Base-by-base conservation (phyloP, 2,113 vertebrate genomes). In the Pantherophis guttatus region DNA sequence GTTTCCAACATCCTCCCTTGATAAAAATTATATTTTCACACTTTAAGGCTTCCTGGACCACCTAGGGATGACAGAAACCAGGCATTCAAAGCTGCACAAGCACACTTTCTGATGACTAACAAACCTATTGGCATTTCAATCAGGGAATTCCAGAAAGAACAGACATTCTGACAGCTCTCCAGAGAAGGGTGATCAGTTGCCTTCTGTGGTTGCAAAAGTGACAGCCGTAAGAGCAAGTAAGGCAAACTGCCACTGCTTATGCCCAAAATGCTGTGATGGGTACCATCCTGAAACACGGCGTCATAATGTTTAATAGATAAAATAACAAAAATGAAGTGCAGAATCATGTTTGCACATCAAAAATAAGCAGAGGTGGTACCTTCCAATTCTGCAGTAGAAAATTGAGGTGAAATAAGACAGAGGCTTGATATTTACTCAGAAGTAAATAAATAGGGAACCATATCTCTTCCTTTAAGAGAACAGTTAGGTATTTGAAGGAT, bases 311-410 rank as follows among this genome's bases (percentile, higher is more conserved):
- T 81, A 81, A 81, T 81, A 81, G 33, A 81, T 81, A 44, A 44
- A 81, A 44, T 81, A 81, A 81, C 75, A 81, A 81, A 81, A 44
- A 10, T 21, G 33, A 81, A 21, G 1, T 39, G n/a, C 70, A 81
- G 17, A 39, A 81, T 81, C 75, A 81, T 10, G 7, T 44, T 81
- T 81, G 9, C 17, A 21, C 17, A 44, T 81, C 8, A 21, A 44
- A 81, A 44, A 21, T 44, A 81, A 81, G 75, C 75, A 81, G 17
- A 81, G 8, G 8, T 81, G 17, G n/a, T 39, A 39, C 39, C 11
- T 91, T 91, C 70, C 53, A 33, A 52, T 87, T 91, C 23, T 92
- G 59, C 55, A 87, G 58, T 29, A 57, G 81, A 50, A 92, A 92
- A 52, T 19, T 58, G 90, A 86, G 33, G 24, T 86, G 8, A 39